These are phyloP conservation scores for Athene noctua DNA, from an alignment of 2,113 vertebrate species.

Conservation along the genomic window DNA sequence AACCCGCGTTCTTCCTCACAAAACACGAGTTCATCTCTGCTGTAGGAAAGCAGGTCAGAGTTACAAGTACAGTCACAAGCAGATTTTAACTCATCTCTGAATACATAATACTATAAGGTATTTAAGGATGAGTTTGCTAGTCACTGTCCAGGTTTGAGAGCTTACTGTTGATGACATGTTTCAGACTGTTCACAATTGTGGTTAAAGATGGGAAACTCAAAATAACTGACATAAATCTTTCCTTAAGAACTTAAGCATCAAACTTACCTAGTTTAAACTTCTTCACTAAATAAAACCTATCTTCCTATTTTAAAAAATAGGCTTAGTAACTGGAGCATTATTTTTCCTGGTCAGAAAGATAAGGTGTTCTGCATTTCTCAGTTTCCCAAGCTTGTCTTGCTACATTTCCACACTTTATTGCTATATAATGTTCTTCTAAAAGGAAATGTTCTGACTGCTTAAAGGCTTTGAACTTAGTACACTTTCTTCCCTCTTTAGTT, in stretches of 20 bases:
- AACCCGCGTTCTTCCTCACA: not conserved
- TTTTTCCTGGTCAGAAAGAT: not conserved
- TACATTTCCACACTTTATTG: not conserved
- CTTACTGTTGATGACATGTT: not conserved
- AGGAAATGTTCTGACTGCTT: slow-evolving; percentile 7
- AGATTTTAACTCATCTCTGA: not conserved
- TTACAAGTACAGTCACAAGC: not conserved
- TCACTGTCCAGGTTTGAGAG: not conserved
- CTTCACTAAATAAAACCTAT: not conserved
- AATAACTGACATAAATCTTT: not conserved
- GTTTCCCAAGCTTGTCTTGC: not conserved
- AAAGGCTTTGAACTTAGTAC: slow-evolving; percentile 13
- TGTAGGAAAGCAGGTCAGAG: not conserved
- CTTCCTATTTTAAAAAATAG: not conserved
- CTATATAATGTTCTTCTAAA: not conserved
- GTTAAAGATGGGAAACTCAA: not conserved
- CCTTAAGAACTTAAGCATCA: not conserved
- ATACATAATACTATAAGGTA: not conserved
- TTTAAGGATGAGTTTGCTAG: not conserved
- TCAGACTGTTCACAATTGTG: not conserved
- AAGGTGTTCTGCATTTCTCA: not conserved
- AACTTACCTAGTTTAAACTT: not conserved
- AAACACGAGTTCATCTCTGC: not conserved
- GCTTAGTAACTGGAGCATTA: not conserved
- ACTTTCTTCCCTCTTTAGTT: not conserved